Conservation (phyloP, 2,888 invertebrate species). For the Drosophila barbarae region DNA sequence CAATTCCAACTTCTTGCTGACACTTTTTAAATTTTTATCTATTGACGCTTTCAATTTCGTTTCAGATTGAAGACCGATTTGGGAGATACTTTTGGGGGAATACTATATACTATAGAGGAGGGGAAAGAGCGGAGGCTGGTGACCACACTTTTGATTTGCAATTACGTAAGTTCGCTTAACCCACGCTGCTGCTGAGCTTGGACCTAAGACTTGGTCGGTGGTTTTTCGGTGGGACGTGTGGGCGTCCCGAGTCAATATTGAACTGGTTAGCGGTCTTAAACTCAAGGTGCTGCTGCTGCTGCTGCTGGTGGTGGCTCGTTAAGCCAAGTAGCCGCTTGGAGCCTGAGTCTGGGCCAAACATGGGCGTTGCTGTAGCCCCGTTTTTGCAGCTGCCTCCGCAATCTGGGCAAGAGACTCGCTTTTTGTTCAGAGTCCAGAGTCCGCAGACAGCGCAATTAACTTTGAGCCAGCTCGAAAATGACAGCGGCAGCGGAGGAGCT, state of each 20-base stretch:
- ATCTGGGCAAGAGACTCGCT: slow-evolving; percentile 57
- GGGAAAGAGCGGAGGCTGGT: background rate
- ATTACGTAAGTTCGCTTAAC: slow-evolving; percentile 39
- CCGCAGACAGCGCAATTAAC: slow-evolving; percentile 33
- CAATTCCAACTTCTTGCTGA: slow-evolving; percentile 1
- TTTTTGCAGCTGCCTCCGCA: slow-evolving; percentile 28
- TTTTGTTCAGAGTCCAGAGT: slow-evolving; percentile 29
- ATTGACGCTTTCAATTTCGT: slow-evolving; percentile 13
- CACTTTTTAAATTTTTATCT: slow-evolving; percentile 4
- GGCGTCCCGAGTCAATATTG: slow-evolving; percentile 33
- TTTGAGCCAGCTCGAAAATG: slow-evolving; percentile 37
- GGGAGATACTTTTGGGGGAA: slow-evolving; percentile 12
- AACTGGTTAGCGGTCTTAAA: slow-evolving; percentile 22
- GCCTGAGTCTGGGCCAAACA: slow-evolving; percentile 33
- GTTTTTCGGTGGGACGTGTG: slow-evolving; percentile 20
- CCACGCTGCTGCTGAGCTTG: slow-evolving; percentile 26
- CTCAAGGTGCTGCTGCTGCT: slow-evolving; percentile 32
- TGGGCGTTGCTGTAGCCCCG: slow-evolving; percentile 28
- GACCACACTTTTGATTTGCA: slow-evolving; percentile 24
- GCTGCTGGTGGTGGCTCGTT: slow-evolving; percentile 22
- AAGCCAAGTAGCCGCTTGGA: slow-evolving; percentile 36
- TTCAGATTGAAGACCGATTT: slow-evolving; percentile 9
- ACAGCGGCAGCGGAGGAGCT: slow-evolving; percentile 22
- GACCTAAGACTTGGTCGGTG: slow-evolving; percentile 16
- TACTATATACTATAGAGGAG: background rate